Evolutionary conservation across 2,888 invertebrate genomes (phyloP).

Genomic region (Chesias legatella): DNA sequence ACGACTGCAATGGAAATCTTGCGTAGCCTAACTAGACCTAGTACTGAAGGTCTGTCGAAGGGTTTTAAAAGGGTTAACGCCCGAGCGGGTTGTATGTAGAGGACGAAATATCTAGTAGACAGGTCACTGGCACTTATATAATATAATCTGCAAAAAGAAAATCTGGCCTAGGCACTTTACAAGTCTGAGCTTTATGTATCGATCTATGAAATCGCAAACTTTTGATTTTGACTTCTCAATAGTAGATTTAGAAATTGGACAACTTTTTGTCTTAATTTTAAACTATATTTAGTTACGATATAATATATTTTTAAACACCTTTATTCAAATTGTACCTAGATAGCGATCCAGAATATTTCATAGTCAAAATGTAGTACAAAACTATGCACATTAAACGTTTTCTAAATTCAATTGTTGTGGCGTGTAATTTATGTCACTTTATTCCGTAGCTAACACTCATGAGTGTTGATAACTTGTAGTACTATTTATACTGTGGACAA

Average conservation of each 20-base stretch:
- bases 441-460: conserved; percentile 2
- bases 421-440: conserved; percentile 3
- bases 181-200: conserved; percentile 4
- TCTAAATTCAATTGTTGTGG: not conserved
- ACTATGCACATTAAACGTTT: conserved; percentile 3
- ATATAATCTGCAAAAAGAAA: conserved; percentile 6
- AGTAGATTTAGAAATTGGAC: not conserved
- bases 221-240: not conserved
- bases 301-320: too few species aligned
- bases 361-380: conserved; percentile 1
- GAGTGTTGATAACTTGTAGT: conserved; percentile 1
- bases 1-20: too few species aligned
- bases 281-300: too few species aligned
- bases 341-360: not conserved
- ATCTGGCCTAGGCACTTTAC: not conserved
- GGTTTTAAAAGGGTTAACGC: conserved; percentile 7
- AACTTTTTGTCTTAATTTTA: too few species aligned
- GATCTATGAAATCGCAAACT: not conserved
- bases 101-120: conserved; percentile 18
- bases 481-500: not conserved
- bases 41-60: conserved; percentile 2
- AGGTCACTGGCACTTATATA: conserved; percentile 13
- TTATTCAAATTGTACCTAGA: too few species aligned
- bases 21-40: too few species aligned
- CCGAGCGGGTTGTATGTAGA: conserved; percentile 10